A percentile compares a stretch with the other conserved stretches of the same genome.
Evolutionary conservation across 2,888 invertebrate genomes (phyloP).

Genomic region (Caenorhabditis imperialis): DNA sequence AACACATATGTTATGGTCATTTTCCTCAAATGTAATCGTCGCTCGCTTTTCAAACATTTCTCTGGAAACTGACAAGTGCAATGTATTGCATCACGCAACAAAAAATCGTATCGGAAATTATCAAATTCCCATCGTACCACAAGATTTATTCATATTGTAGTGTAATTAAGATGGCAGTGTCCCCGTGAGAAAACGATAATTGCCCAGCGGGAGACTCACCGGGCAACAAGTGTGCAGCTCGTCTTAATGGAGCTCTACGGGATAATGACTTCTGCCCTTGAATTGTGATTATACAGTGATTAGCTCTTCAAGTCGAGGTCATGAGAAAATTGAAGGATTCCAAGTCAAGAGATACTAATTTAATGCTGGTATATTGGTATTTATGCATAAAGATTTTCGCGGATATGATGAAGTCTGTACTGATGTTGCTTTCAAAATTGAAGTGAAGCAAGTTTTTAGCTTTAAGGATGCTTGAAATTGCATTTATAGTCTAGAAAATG

Average conservation of each 20-base stretch:
- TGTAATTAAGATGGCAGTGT: slow-evolving; percentile 4
- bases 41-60: slow-evolving; percentile 29
- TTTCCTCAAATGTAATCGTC: slow-evolving; percentile 46
- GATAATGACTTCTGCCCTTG: slow-evolving; percentile 41
- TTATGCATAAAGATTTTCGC: too few relatives aligned
- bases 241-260: slow-evolving; percentile 17
- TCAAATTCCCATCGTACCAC: too few relatives aligned
- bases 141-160: neutral
- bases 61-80: slow-evolving; percentile 18
- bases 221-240: slow-evolving; percentile 10
- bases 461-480: too few relatives aligned
- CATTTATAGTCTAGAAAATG: too few relatives aligned
- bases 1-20: slow-evolving; percentile 56
- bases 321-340: slow-evolving; percentile 26
- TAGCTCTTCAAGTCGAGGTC: slow-evolving; percentile 37
- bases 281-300: slow-evolving; percentile 44
- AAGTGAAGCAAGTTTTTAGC: too few relatives aligned
- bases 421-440: too few relatives aligned
- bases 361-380: too few relatives aligned
- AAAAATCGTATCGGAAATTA: neutral
- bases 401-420: too few relatives aligned
- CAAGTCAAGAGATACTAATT: too few relatives aligned
- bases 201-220: slow-evolving; percentile 38
- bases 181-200: slow-evolving; percentile 41
- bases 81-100: neutral